Percentiles rank a stretch among this genome's conserved stretches.
Evolutionary conservation across 2,888 invertebrate species (phyloP).

Genomic region (Stictocephala bisonia): DNA sequence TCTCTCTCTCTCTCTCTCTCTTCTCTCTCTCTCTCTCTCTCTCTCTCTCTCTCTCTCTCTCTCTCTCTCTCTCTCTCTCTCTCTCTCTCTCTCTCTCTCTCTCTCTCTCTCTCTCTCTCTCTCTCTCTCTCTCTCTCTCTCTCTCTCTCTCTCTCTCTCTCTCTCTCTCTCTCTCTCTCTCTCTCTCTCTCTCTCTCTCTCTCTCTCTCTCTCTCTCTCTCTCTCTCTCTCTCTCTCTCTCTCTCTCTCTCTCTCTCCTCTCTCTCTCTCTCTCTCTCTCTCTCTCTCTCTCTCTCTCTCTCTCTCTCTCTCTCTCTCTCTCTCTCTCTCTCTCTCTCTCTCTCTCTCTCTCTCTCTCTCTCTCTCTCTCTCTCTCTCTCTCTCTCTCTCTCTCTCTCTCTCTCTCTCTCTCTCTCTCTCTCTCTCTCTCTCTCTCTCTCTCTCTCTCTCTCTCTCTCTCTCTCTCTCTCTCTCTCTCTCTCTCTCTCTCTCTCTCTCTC

Average conservation of each 20-base stretch:
- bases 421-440: conserved; percentile 13
- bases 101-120: conserved; percentile 9
- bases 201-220: conserved; percentile 13
- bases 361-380: conserved; percentile 5
- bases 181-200: conserved; percentile 9
- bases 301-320: neutral
- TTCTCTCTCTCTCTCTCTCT: neutral
- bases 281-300: neutral
- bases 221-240: conserved; percentile 13
- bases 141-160: neutral
- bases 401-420: conserved; percentile 9
- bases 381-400: neutral
- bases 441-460: conserved; percentile 13
- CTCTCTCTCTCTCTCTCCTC: neutral
- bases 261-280: neutral
- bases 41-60: neutral
- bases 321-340: neutral
- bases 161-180: conserved; percentile 13
- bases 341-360: conserved; percentile 12
- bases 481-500: neutral
- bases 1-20: conserved; percentile 9
- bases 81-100: neutral
- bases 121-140: conserved; percentile 10
- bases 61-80: neutral
- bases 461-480: conserved; percentile 13